Conservation (phyloP, 2,888 invertebrate species). For the Empis stercorea region DNA sequence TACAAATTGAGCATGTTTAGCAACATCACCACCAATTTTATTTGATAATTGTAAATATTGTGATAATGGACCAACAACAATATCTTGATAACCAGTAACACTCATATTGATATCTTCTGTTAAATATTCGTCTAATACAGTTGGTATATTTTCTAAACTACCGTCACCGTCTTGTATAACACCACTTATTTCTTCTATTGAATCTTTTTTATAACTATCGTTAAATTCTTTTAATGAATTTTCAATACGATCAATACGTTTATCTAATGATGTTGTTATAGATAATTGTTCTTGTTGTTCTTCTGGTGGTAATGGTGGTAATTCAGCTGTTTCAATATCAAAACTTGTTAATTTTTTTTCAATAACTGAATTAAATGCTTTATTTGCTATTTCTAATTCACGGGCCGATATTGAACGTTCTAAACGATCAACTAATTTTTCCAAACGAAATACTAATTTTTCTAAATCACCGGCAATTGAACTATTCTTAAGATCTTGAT, state of each 20-base stretch:
- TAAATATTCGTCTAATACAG: conserved; percentile 23
- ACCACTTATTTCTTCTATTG: background rate
- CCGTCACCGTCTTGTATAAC: conserved; percentile 11
- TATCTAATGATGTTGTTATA: conserved; percentile 4
- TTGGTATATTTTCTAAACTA: conserved; percentile 25
- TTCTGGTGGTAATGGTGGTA: conserved; percentile 19
- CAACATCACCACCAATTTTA: conserved; percentile 77
- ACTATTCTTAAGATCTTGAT: conserved; percentile 38
- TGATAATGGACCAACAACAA: conserved; percentile 60
- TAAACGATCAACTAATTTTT: conserved; percentile 58
- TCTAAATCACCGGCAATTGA: conserved; percentile 49
- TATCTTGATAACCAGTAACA: conserved; percentile 59
- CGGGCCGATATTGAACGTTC: conserved; percentile 41
- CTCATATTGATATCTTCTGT: conserved; percentile 46
- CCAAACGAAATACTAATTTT: conserved; percentile 57
- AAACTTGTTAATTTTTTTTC: conserved; percentile 23
- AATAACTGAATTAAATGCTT: conserved; percentile 22
- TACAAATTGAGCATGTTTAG: conserved; percentile 66
- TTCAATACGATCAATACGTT: conserved; percentile 24
- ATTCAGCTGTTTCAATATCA: conserved; percentile 21
- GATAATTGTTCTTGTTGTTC: conserved; percentile 3
- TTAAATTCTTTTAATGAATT: conserved; percentile 22
- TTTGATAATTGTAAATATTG: conserved; percentile 61
- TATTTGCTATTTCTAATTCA: conserved; percentile 26
- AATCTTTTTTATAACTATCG: conserved; percentile 16